Base-by-base conservation (phyloP, 2,888 invertebrate species). In the Synergus itoensis region DNA sequence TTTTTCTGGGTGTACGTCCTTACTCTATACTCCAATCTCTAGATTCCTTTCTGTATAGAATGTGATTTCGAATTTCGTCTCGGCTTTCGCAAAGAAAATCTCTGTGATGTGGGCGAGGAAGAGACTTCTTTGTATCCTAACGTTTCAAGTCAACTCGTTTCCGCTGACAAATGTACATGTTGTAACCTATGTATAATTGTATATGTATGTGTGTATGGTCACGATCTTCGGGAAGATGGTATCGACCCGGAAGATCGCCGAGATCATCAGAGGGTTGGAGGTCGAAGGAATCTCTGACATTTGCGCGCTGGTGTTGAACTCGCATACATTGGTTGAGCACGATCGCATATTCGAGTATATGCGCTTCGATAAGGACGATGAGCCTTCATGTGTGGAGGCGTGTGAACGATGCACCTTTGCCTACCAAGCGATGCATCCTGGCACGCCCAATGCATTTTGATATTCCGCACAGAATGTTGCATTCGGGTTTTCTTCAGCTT, bases 231-330 rank as follows among this genome's bases (percentile, higher is more conserved):
- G 48, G 73, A 53, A 53, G 73, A 73, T 73, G 11, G 36, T 53
- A 69, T 73, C 73, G 53, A 73, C 53, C 53, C 73, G 73, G 53
- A 73, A 73, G 73, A 73, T 65, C 65, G 40, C n/a, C 18, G 40
- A 65, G 41, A 65, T 73, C 53, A 53, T 73, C 73, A 53, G 53
- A 53, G 36, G 73, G 73, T 48, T 36, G n/a, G 73, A 73, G 73
- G 48, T 65, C 16, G 65, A 65, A 65, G 41, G 41, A 40, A 53
- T 73, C 69, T 36, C 69, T 73, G 64, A 65, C n/a, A 65, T 65
- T 65, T 65, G 64, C 41, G n/a, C 64, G n/a, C 18, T 53, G 36
- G 73, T 73, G 73, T 73, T 73, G 36, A 73, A 40, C 53, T 53
- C 69, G 45, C 28, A 69, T 73, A 53, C 53, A 73, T 73, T n/a